These are phyloP conservation scores for Chelonia mydas DNA, from an alignment of 2,797 vertebrate species.

Conservation along the genomic window DNA sequence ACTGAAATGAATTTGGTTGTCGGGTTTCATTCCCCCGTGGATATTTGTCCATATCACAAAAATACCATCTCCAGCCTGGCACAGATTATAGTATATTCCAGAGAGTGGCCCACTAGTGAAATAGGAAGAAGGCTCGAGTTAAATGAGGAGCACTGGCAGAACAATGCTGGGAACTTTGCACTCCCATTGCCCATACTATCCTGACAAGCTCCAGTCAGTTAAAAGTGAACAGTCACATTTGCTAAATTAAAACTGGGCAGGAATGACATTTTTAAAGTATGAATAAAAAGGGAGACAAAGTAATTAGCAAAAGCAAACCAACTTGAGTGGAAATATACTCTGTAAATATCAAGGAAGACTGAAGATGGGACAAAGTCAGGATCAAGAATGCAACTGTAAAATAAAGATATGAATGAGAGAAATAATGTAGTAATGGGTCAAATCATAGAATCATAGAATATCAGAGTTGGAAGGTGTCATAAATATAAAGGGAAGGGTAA, in stretches of 20 bases:
- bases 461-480: too few relatives aligned
- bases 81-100: not conserved
- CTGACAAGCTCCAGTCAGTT: not conserved
- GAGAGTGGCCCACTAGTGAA: not conserved
- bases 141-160: not conserved
- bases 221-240: not conserved
- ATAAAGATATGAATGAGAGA: not conserved
- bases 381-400: not conserved
- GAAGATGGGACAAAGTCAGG: not conserved
- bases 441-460: too few relatives aligned
- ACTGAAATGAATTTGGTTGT: not conserved
- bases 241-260: not conserved
- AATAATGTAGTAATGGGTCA: not conserved
- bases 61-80: not conserved
- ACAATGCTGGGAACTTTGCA: not conserved
- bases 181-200: not conserved
- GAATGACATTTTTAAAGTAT: not conserved
- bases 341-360: conserved; percentile 16
- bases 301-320: conserved; percentile 3
- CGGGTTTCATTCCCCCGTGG: not conserved
- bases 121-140: not conserved
- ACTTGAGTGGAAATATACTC: not conserved
- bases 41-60: not conserved
- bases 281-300: not conserved
- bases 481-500: too few relatives aligned